Evolutionary conservation across 2,797 vertebrate genomes (phyloP), one percentile per base, ranked within the genome.

Genomic region (Premnoplex brunnescens): DNA sequence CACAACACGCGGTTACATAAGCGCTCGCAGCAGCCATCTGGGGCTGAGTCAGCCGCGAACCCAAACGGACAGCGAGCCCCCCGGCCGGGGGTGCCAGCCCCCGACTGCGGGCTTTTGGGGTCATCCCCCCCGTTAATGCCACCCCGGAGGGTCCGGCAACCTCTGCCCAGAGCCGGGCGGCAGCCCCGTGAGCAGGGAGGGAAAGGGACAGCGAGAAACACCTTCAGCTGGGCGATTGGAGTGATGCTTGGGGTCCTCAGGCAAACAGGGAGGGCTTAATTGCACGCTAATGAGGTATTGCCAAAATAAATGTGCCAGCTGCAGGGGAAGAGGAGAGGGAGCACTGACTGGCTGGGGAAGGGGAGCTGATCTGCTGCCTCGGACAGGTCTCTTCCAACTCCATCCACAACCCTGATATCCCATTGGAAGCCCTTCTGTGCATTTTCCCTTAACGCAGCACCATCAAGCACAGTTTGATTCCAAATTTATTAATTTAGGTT

Each of bases 21-120:
- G 54, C 41, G 15, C 91, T 84, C 14, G 5, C 85, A 44, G 59
- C 85, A 88, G 60, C 93, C 95, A 96, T 93, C 96, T 97, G 95
- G 94, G 95, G 92, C 95, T 94, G 95, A 96, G 96, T 96, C 95
- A 96, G 91, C 91, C 95, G 1, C 87, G 55, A 84, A 93, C 94
- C 95, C 92, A 3, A 72, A 68, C 28, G 92, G 95, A 88, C 92
- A 93, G 77, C 73, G 90, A 14, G 17, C 77, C 95, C 93, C 64
- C 55, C 8, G 46, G 71, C 23, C 1, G 18, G 77, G 91, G 71
- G 68, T 59, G 77, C 46, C 93, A 68, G 5, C 67, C 95, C 85
- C 89, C 52, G 0, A 1, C 0, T n/a, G 17, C 3, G 7, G 28
- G 26, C 0, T 63, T 71, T 34, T 15, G 71, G 78, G 90, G 85